Evolutionary conservation across 1,140 invertebrate genomes (phyloP).

Genomic region (Holcopasites calliopsidis): DNA sequence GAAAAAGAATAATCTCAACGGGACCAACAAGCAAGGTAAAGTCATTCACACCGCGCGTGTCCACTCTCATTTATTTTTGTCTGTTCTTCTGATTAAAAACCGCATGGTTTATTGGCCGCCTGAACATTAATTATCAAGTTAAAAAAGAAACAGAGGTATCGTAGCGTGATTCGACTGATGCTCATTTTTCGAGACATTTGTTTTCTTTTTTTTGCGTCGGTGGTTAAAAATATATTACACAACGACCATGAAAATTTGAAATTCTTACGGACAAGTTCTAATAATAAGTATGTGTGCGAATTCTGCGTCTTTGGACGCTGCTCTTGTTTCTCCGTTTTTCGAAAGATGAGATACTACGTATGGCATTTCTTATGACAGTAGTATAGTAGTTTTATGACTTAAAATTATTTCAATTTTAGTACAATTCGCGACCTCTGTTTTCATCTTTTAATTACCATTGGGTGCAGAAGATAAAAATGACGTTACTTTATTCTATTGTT

Average conservation of each 20-base stretch:
- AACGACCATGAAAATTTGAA: background rate
- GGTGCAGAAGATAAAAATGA: background rate
- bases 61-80: background rate
- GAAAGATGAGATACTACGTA: too few relatives aligned
- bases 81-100: background rate
- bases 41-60: background rate
- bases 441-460: background rate
- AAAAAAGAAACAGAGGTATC: background rate
- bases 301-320: background rate
- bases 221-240: background rate
- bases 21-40: constrained; percentile 64
- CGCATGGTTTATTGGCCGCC: background rate
- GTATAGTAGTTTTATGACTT: background rate
- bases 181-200: background rate
- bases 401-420: background rate
- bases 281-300: background rate
- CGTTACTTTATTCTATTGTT: background rate
- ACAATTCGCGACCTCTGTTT: background rate
- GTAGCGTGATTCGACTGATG: background rate
- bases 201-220: background rate
- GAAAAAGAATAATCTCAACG: constrained; percentile 49
- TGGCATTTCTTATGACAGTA: too few relatives aligned
- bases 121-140: background rate
- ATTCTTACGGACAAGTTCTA: background rate
- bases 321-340: background rate